A percentile compares a stretch with the other conserved stretches of the same genome.
These are phyloP conservation scores for Montifringilla adamsi DNA, from an alignment of 2,113 vertebrate species.

Conservation along the genomic window DNA sequence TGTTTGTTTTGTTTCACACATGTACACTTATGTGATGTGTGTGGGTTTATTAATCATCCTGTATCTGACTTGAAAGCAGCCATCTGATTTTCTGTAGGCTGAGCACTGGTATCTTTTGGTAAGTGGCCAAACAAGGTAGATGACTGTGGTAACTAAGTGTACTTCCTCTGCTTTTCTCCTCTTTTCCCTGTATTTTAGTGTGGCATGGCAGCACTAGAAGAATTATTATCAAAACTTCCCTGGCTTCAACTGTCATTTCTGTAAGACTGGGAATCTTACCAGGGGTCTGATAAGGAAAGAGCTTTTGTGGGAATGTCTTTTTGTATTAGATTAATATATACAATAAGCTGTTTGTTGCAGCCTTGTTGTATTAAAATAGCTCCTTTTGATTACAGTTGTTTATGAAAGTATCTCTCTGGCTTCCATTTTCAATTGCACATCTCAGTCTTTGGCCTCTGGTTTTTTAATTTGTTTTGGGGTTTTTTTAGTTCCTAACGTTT, in stretches of 20 bases:
- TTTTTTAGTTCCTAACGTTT: not conserved
- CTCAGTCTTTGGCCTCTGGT: not conserved
- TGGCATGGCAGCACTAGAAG: not conserved
- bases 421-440: not conserved
- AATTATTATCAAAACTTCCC: not conserved
- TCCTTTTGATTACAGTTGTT: not conserved
- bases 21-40: not conserved
- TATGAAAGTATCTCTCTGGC: not conserved
- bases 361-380: not conserved
- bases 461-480: not conserved
- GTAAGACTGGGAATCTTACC: not conserved
- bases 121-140: not conserved
- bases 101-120: not conserved
- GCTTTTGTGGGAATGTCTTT: not conserved
- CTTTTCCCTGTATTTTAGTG: not conserved
- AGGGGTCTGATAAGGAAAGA: not conserved
- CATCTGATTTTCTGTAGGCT: slow-evolving; percentile 21
- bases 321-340: not conserved
- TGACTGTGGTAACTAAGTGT: not conserved
- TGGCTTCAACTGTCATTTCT: not conserved
- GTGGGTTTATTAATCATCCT: not conserved
- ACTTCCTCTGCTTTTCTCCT: not conserved
- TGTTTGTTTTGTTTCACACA: slow-evolving; percentile 42
- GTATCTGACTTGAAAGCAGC: slow-evolving; percentile 28
- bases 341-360: not conserved